Conservation (phyloP, 2,113 vertebrate genomes). For the Istiophorus platypterus region DNA sequence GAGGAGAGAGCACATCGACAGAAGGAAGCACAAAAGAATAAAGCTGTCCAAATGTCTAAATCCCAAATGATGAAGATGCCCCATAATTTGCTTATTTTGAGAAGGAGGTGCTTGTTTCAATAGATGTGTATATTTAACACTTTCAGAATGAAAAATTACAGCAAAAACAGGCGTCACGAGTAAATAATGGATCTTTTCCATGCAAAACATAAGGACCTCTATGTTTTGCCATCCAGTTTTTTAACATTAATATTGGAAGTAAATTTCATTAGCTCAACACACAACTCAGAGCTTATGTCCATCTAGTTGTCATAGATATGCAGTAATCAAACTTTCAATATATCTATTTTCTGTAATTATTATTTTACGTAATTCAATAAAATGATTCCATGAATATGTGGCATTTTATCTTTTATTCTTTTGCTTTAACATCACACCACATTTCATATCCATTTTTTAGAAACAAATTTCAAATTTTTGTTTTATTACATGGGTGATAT, state of each 20-base stretch:
- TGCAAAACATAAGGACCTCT: conserved; percentile 60
- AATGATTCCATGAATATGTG: conserved; percentile 35
- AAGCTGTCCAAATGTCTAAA: conserved; percentile 72
- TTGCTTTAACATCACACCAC: conserved; percentile 40
- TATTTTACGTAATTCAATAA: conserved; percentile 27
- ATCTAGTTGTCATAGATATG: conserved; percentile 16
- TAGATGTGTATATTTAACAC: conserved; percentile 79
- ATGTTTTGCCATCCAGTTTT: conserved; percentile 29
- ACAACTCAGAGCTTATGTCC: conserved; percentile 14
- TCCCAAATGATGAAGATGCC: conserved; percentile 65
- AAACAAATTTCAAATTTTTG: conserved; percentile 47
- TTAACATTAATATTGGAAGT: conserved; percentile 54
- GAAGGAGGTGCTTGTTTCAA: conserved; percentile 74
- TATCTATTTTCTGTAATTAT: conserved; percentile 13
- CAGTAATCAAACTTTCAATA: conserved; percentile 9
- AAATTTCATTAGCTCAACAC: conserved; percentile 9
- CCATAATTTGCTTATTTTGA: conserved; percentile 79
- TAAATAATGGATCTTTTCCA: conserved; percentile 65
- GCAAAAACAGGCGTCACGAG: conserved; percentile 52
- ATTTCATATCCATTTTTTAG: conserved; percentile 34
- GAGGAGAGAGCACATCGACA: conserved; percentile 52
- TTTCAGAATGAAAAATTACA: conserved; percentile 79
- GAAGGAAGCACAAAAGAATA: conserved; percentile 69
- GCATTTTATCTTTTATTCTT: conserved; percentile 27
- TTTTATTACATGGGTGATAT: conserved; percentile 36